Percentiles rank a stretch among this genome's conserved stretches.
Conservation (phyloP, 2,888 invertebrate genomes). For the Podabrus alpinus region DNA sequence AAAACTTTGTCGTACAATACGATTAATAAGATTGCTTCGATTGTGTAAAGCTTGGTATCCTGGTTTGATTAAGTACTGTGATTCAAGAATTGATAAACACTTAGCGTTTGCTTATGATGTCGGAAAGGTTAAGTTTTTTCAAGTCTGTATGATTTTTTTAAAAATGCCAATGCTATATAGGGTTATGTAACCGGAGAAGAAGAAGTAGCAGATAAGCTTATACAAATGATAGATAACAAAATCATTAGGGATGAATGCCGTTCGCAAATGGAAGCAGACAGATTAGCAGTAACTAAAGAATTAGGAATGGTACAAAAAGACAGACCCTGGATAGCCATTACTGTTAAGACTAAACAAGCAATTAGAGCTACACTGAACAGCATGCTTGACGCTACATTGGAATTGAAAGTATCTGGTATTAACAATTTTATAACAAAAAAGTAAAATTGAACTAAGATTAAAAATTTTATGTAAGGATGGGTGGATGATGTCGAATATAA, state of each 20-base stretch:
- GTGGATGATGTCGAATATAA: conserved; percentile 64
- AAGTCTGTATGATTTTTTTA: background rate
- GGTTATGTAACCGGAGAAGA: conserved; percentile 66
- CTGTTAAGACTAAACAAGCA: conserved; percentile 68
- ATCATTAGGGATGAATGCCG: conserved; percentile 41
- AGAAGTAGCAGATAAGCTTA: conserved; percentile 61
- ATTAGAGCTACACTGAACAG: conserved; percentile 64
- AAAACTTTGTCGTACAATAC: conserved; percentile 51
- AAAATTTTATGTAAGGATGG: conserved; percentile 54
- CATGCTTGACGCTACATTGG: conserved; percentile 60
- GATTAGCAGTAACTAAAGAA: conserved; percentile 57
- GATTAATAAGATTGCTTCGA: conserved; percentile 49
- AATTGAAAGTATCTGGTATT: conserved; percentile 61
- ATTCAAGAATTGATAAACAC: conserved; percentile 61
- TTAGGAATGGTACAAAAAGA: conserved; percentile 62
- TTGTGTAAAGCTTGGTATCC: conserved; percentile 51
- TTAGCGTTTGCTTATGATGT: conserved; percentile 66
- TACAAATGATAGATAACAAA: conserved; percentile 55
- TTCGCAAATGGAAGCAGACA: conserved; percentile 39
- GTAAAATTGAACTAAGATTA: background rate
- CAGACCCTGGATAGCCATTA: conserved; percentile 65
- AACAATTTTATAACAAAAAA: background rate
- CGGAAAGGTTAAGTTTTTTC: conserved; percentile 56
- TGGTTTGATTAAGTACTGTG: conserved; percentile 59
- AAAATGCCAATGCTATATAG: conserved; percentile 38